Evolutionary conservation across 1,140 invertebrate genomes (phyloP).

Genomic region (Protaetia brevitarsis): DNA sequence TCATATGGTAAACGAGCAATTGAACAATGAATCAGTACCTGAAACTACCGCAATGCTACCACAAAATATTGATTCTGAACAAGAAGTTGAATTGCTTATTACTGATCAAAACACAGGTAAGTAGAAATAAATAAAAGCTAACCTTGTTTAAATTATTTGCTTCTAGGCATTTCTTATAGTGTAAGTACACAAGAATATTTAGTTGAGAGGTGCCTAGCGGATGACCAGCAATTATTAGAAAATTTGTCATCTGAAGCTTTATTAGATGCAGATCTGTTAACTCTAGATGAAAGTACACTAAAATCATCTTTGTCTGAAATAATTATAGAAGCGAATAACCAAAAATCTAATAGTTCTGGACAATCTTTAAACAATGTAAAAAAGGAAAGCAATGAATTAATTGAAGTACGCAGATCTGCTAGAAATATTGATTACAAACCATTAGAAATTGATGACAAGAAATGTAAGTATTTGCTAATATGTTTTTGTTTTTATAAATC

Average conservation of each 20-base stretch:
- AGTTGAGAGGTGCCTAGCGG: constrained; percentile 42
- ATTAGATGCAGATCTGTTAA: constrained; percentile 40
- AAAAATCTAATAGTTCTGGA: constrained; percentile 23
- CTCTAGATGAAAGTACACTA: constrained; percentile 41
- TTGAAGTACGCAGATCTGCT: not conserved
- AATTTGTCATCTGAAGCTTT: constrained; percentile 37
- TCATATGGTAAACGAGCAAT: constrained; percentile 13
- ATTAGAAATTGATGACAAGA: constrained; percentile 33
- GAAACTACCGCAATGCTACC: constrained; percentile 12
- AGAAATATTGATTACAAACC: not conserved
- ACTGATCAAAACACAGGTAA: constrained; percentile 46
- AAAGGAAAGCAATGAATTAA: not conserved
- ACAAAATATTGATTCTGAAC: constrained; percentile 29
- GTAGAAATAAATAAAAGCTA: not conserved
- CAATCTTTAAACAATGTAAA: constrained; percentile 13
- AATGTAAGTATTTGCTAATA: constrained; percentile 34
- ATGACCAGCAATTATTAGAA: constrained; percentile 42
- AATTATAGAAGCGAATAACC: constrained; percentile 27
- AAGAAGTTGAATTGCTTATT: constrained; percentile 46
- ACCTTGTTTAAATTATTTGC: not conserved
- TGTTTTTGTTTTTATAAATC: constrained; percentile 25
- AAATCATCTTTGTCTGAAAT: constrained; percentile 38
- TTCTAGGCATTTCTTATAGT: constrained; percentile 42
- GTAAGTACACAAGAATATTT: constrained; percentile 41
- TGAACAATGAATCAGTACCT: constrained; percentile 1